Percentiles rank a stretch among this genome's conserved stretches.
These are phyloP conservation scores for Coptodon bakossiorum DNA, from an alignment of 2,113 vertebrate genomes.

Conservation along the genomic window DNA sequence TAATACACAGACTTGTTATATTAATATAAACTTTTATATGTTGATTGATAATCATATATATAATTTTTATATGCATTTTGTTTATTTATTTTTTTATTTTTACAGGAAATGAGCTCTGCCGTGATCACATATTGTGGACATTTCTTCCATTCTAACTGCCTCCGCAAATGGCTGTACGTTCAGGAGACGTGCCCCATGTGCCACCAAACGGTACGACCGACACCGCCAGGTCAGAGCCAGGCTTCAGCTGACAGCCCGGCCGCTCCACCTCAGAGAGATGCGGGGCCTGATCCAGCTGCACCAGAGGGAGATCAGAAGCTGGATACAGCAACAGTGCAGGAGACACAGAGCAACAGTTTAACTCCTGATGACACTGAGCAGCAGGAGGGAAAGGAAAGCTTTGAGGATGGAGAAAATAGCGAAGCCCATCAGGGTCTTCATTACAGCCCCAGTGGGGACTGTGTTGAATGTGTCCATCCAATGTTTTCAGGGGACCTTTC, in stretches of 20 bases:
- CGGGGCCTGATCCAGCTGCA: background rate
- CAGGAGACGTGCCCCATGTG: constrained; percentile 86
- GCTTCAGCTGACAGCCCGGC: background rate
- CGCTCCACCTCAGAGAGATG: background rate
- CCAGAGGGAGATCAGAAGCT: background rate
- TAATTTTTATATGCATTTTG: background rate
- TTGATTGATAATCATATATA: background rate
- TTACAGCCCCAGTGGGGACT: constrained; percentile 55
- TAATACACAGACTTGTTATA: background rate
- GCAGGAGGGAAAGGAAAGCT: background rate
- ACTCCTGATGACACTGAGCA: background rate
- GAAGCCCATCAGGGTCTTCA: background rate
- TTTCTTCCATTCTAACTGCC: constrained; percentile 79
- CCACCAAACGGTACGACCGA: constrained; percentile 69
- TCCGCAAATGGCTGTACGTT: constrained; percentile 85
- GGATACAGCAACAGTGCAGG: background rate
- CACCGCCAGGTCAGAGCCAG: background rate
- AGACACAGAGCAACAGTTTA: background rate
- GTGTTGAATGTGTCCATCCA: constrained; percentile 31
- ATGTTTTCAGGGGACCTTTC: background rate
- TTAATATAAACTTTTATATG: background rate
- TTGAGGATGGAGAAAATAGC: background rate
- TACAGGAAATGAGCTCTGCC: constrained; percentile 78
- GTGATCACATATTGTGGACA: constrained; percentile 80
- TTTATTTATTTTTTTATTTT: background rate